Evolutionary conservation across 2,113 vertebrate genomes (phyloP).

Genomic region (Scortum barcoo): DNA sequence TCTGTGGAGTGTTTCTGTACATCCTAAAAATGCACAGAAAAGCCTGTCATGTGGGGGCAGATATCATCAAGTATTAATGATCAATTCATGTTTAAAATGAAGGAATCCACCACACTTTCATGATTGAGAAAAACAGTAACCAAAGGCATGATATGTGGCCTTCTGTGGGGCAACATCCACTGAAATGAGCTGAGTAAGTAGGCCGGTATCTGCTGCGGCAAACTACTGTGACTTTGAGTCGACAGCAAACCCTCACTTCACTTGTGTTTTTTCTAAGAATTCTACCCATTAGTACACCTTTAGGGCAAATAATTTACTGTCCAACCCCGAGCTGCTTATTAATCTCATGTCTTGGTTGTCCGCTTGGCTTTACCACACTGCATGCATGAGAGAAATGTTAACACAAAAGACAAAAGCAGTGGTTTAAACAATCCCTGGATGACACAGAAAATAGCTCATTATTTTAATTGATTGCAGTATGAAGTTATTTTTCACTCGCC

Average conservation of each 20-base stretch:
- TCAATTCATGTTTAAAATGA: no score
- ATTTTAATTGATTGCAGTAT: background rate
- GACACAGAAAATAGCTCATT: constrained; percentile 5
- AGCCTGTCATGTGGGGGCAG: background rate
- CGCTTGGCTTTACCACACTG: constrained; percentile 1
- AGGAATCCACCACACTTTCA: background rate
- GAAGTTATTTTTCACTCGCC: background rate
- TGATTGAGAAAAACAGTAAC: background rate
- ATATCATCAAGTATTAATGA: background rate
- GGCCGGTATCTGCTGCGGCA: background rate
- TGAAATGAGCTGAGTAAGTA: background rate
- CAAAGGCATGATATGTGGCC: background rate
- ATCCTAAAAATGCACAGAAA: background rate
- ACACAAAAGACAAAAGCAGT: constrained; percentile 8
- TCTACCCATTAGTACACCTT: background rate
- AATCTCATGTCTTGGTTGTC: background rate
- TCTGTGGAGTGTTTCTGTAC: background rate
- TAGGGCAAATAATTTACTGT: background rate
- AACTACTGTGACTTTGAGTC: background rate
- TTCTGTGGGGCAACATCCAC: background rate
- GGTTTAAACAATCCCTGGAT: background rate
- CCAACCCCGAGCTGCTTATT: background rate
- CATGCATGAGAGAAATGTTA: constrained; percentile 9
- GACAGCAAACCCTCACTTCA: background rate
- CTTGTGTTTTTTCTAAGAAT: background rate